These are phyloP conservation scores for Araneus ventricosus DNA, from an alignment of 1,140 invertebrate genomes.

Conservation along the genomic window DNA sequence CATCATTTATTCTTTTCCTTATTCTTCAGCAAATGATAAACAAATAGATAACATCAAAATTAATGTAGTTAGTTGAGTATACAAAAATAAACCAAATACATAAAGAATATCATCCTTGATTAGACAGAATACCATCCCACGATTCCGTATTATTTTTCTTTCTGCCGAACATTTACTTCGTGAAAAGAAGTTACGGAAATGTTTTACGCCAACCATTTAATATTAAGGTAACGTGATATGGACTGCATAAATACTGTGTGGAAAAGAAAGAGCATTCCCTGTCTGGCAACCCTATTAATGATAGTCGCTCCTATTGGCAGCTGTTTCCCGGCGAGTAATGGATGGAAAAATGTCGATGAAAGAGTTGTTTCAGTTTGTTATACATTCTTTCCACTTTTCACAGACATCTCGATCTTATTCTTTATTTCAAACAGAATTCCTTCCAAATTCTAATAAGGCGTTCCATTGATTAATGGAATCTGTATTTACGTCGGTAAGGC, in stretches of 20 bases:
- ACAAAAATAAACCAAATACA: too few relatives aligned
- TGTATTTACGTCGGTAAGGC: too few relatives aligned
- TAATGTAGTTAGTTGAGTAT: too few relatives aligned
- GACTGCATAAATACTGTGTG: background rate
- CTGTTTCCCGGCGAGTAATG: conserved; percentile 35
- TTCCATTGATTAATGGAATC: too few relatives aligned
- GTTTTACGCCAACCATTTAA: conserved; percentile 2
- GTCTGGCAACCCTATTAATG: conserved; percentile 55
- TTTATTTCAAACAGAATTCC: background rate
- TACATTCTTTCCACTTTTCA: background rate
- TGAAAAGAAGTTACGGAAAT: background rate
- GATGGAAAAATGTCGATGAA: conserved; percentile 62
- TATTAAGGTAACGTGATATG: background rate
- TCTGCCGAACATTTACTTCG: background rate
- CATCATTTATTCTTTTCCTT: too few relatives aligned
- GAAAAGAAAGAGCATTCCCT: background rate
- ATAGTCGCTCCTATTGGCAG: conserved; percentile 54
- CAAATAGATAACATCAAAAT: too few relatives aligned
- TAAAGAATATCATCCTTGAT: background rate
- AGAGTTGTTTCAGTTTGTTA: conserved; percentile 25
- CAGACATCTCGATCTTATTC: background rate
- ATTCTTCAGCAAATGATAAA: too few relatives aligned
- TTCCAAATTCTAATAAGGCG: too few relatives aligned
- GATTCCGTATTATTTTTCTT: background rate
- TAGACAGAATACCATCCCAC: background rate